Evolutionary conservation across 2,888 invertebrate genomes (phyloP).

Genomic region (Frankliniella fusca): DNA sequence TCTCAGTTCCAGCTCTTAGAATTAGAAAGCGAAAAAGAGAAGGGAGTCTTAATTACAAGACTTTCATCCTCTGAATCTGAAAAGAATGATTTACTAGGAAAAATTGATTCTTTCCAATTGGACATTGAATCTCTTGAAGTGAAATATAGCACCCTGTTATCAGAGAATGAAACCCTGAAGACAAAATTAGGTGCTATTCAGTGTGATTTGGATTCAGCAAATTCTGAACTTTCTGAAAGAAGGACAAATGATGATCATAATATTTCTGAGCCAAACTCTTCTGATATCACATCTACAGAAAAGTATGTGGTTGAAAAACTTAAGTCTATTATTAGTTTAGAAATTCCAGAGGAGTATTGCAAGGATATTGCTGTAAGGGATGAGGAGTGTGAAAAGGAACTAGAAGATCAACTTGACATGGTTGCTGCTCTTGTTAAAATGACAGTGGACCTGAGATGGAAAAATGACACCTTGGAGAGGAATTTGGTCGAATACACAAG

Average conservation of each 20-base stretch:
- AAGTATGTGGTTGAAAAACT: conserved; percentile 31
- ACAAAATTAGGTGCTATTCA: background rate
- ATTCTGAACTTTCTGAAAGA: background rate
- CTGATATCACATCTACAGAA: background rate
- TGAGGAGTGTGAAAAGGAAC: background rate
- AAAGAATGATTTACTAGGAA: background rate
- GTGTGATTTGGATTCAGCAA: conserved; percentile 7
- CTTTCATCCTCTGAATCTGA: conserved; percentile 40
- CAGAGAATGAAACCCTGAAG: background rate
- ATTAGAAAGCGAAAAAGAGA: background rate
- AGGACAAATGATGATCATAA: background rate
- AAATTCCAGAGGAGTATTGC: conserved; percentile 33
- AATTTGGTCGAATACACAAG: conserved; percentile 45
- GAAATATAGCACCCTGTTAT: background rate
- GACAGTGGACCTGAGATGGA: conserved; percentile 44
- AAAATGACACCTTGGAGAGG: conserved; percentile 47
- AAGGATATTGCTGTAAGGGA: conserved; percentile 7
- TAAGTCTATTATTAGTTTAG: conserved; percentile 34
- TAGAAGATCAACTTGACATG: conserved; percentile 1
- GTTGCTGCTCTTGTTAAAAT: conserved; percentile 13
- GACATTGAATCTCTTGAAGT: background rate
- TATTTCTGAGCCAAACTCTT: background rate
- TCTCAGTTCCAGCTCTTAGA: background rate
- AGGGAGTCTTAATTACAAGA: background rate
- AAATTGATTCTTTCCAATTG: background rate